These are phyloP conservation scores for Plagodis dolabraria DNA, from an alignment of 2,888 invertebrate genomes.

Conservation along the genomic window DNA sequence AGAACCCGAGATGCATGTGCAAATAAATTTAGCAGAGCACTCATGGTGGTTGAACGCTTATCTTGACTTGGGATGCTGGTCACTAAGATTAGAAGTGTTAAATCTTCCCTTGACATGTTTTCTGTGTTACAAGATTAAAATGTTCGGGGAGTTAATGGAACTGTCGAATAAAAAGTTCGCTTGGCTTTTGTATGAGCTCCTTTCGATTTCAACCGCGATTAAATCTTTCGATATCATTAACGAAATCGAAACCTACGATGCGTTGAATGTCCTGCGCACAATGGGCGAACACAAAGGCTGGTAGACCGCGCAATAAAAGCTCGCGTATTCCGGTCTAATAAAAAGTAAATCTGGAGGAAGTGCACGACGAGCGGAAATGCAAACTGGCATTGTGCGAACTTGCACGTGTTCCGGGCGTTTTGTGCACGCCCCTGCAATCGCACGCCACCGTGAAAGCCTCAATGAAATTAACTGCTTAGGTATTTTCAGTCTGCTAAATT, in stretches of 20 bases:
- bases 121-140: conserved; percentile 54
- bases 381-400: conserved; percentile 81
- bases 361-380: conserved; percentile 83
- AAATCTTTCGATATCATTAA: conserved; percentile 81
- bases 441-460: conserved; percentile 24
- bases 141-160: conserved; percentile 38
- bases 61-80: conserved; percentile 58
- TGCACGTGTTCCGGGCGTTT: conserved; percentile 83
- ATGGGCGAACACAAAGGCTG: conserved; percentile 68
- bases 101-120: conserved; percentile 57
- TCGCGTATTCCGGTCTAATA: conserved; percentile 55
- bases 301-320: conserved; percentile 77
- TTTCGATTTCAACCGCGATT: conserved; percentile 78
- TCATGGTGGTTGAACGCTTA: conserved; percentile 58
- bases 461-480: conserved; percentile 16
- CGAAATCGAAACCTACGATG: conserved; percentile 84
- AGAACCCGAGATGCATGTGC: conserved; percentile 64
- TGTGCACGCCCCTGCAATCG: conserved; percentile 68
- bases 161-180: conserved; percentile 39
- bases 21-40: conserved; percentile 74
- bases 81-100: conserved; percentile 69
- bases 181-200: conserved; percentile 58
- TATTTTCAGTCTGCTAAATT: conserved; percentile 18
- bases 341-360: conserved; percentile 83
- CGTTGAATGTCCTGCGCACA: conserved; percentile 78